Conservation (phyloP, 1,140 invertebrate genomes). For the Hycleus cichorii region DNA sequence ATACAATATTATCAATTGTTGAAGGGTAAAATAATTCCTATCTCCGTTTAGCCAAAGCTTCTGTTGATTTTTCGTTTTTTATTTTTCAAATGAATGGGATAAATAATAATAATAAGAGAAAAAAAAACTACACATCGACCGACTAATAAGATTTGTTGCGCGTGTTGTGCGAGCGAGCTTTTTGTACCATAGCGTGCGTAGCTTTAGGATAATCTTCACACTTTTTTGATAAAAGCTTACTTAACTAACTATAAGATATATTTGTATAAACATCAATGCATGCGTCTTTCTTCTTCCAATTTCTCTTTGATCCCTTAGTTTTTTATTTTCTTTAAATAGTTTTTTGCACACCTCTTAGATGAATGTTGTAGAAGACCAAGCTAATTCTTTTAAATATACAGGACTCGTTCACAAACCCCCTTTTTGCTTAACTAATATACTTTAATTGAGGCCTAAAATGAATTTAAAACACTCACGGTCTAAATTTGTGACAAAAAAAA, state of each 20-base stretch:
- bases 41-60: constrained; percentile 33
- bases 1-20: constrained; percentile 38
- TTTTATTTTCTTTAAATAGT: not conserved
- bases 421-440: not conserved
- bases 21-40: constrained; percentile 39
- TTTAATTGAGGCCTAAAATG: constrained; percentile 24
- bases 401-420: no score
- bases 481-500: constrained; percentile 16
- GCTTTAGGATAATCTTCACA: not conserved
- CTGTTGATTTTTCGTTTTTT: constrained; percentile 16
- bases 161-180: constrained; percentile 28
- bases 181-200: constrained; percentile 19
- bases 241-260: no score
- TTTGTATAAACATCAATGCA: constrained; percentile 9
- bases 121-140: constrained; percentile 24
- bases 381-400: no score
- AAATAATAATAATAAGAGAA: no score
- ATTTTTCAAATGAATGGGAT: constrained; percentile 6
- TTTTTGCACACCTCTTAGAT: not conserved
- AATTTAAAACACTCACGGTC: constrained; percentile 13
- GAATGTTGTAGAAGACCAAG: not conserved
- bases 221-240: no score
- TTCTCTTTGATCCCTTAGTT: constrained; percentile 15
- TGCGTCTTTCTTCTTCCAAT: constrained; percentile 19
- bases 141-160: constrained; percentile 29